Conservation (phyloP, 2,888 invertebrate genomes). For the Eilema depressum region DNA sequence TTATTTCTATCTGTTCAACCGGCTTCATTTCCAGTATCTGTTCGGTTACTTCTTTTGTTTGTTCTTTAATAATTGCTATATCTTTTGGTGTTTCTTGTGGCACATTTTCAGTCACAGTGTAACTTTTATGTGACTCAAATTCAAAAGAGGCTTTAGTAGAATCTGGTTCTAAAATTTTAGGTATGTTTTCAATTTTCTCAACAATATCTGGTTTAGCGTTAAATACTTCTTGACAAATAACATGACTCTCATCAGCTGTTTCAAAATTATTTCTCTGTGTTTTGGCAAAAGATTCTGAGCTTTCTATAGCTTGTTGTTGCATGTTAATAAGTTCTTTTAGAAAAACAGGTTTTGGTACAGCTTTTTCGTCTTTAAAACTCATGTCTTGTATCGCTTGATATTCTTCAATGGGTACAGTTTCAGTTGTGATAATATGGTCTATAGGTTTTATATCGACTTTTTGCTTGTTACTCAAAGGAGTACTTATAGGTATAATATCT, state of each 20-base stretch:
- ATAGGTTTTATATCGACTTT: conserved; percentile 60
- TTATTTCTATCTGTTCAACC: conserved; percentile 68
- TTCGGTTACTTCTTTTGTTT: conserved; percentile 72
- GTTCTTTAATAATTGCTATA: conserved; percentile 70
- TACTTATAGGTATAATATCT: conserved; percentile 45
- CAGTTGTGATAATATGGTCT: conserved; percentile 68
- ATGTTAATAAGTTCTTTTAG: conserved; percentile 62
- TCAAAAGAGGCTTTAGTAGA: conserved; percentile 59
- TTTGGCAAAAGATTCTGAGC: conserved; percentile 48
- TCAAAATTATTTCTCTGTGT: conserved; percentile 47
- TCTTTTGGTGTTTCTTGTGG: conserved; percentile 78
- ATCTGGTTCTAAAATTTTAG: conserved; percentile 50
- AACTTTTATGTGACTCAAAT: conserved; percentile 67
- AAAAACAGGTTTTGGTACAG: conserved; percentile 50
- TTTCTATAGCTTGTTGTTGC: conserved; percentile 67
- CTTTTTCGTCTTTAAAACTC: conserved; percentile 61
- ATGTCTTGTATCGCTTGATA: conserved; percentile 52
- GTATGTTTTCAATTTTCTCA: conserved; percentile 62
- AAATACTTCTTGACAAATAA: conserved; percentile 62
- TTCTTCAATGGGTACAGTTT: conserved; percentile 69
- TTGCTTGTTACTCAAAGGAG: conserved; percentile 54
- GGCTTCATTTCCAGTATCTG: conserved; percentile 66
- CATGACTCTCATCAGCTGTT: conserved; percentile 62
- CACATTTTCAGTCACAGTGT: conserved; percentile 64
- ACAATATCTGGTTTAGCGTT: conserved; percentile 59